phyloP scores from a whole-genome alignment of 35 echinoderm and acorn worm genomes.

The Heliocidaris tuberculata region DNA sequence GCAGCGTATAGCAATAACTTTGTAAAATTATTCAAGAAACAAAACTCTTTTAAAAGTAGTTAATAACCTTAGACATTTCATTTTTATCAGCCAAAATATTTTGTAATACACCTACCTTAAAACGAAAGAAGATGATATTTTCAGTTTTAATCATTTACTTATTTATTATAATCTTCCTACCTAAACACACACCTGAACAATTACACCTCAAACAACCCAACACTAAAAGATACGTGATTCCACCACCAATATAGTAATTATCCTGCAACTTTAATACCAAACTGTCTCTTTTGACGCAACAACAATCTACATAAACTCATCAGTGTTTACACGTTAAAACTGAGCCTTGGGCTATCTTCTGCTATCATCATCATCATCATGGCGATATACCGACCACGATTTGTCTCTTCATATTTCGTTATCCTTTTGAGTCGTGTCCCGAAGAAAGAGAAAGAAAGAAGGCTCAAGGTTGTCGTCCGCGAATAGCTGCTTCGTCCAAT shows the following conservation, averaged over 20 bases:
- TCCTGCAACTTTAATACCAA: not conserved
- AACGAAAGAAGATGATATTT: not conserved
- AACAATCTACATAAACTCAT: not conserved
- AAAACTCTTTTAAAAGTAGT: not conserved
- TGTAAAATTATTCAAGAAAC: not conserved
- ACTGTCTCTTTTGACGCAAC: not conserved
- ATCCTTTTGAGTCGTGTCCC: not conserved
- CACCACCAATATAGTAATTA: not conserved
- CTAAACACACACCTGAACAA: constrained; percentile 6
- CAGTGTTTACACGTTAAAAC: not conserved
- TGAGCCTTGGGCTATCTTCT: not conserved
- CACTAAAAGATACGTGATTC: not conserved
- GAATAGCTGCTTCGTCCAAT: not conserved
- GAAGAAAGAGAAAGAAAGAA: not conserved
- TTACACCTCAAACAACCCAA: not conserved
- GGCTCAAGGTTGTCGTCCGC: not conserved
- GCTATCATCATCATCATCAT: not conserved
- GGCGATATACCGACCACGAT: not conserved
- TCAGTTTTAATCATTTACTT: not conserved
- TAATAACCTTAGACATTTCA: not conserved
- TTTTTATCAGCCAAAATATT: not conserved
- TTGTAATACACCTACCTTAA: not conserved
- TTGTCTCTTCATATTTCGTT: not conserved
- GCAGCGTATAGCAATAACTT: not conserved
- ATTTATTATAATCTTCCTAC: not conserved